These are phyloP conservation scores for Stenodema calcarata DNA, from an alignment of 2,888 invertebrate species.

Conservation along the genomic window DNA sequence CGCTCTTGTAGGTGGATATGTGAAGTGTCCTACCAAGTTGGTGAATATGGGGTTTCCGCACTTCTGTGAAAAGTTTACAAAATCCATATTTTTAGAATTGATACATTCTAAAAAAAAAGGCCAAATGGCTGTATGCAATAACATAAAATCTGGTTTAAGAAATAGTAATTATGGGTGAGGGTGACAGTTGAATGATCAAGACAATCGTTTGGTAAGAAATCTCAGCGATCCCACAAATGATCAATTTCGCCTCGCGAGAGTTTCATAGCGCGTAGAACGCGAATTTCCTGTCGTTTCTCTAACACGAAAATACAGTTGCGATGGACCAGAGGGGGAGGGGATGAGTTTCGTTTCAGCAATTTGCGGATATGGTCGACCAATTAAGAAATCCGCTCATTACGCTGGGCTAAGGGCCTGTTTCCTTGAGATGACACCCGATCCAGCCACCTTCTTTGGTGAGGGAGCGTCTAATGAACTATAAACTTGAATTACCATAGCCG, in stretches of 20 bases:
- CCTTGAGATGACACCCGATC: constrained; percentile 1
- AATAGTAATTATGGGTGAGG: too few relatives aligned
- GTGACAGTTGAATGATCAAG: too few relatives aligned
- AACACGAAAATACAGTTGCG: not conserved
- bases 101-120: too few relatives aligned
- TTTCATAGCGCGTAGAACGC: not conserved
- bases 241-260: not conserved
- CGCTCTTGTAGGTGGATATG: too few relatives aligned
- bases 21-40: too few relatives aligned
- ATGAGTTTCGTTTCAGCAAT: not conserved
- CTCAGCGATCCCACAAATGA: not conserved
- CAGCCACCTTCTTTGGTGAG: constrained; percentile 5
- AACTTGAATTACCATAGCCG: constrained; percentile 7
- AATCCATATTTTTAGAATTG: too few relatives aligned
- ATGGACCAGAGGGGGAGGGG: not conserved
- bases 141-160: too few relatives aligned
- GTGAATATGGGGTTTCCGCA: too few relatives aligned
- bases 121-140: too few relatives aligned
- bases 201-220: too few relatives aligned
- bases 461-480: constrained; percentile 28
- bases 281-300: not conserved
- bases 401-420: not conserved
- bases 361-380: not conserved
- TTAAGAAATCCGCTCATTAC: constrained; percentile 16
- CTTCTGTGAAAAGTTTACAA: too few relatives aligned